Evolutionary conservation across 2,888 invertebrate species (phyloP).

Genomic region (Iphiclides podalirius): DNA sequence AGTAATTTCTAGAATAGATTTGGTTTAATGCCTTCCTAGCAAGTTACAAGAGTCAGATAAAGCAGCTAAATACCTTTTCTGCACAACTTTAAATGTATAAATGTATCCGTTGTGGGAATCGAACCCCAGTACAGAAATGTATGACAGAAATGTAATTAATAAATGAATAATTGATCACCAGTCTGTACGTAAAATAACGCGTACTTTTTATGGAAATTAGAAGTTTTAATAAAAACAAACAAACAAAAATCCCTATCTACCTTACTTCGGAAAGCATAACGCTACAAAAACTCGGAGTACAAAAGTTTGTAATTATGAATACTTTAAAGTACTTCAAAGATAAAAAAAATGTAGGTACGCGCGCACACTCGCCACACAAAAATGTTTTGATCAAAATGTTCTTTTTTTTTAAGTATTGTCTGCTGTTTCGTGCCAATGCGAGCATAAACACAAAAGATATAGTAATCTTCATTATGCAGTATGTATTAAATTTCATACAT

Average conservation of each 20-base stretch:
- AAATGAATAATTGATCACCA: too few species aligned
- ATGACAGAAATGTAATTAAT: too few species aligned
- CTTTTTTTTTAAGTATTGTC: conserved; percentile 22
- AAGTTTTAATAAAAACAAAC: background rate
- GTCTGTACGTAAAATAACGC: too few species aligned
- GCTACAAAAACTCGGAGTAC: conserved; percentile 6
- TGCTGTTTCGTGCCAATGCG: conserved; percentile 12
- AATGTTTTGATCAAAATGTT: conserved; percentile 22
- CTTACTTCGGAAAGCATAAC: conserved; percentile 22
- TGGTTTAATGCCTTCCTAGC: too few species aligned
- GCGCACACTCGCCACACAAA: conserved; percentile 13
- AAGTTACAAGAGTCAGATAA: too few species aligned
- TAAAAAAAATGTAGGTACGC: conserved; percentile 13
- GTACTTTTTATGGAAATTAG: background rate
- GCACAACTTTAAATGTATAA: too few species aligned
- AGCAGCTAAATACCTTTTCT: too few species aligned
- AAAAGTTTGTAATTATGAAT: conserved; percentile 16
- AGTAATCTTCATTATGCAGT: conserved; percentile 1
- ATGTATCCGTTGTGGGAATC: too few species aligned
- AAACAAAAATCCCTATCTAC: conserved; percentile 21
- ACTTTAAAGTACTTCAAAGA: conserved; percentile 14
- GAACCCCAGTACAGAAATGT: too few species aligned
- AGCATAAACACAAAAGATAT: conserved; percentile 17
- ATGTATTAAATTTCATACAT: conserved; percentile 11
- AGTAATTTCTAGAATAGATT: too few species aligned